Conservation (phyloP, 2,888 invertebrate genomes). For the Aphodius sticticus region DNA sequence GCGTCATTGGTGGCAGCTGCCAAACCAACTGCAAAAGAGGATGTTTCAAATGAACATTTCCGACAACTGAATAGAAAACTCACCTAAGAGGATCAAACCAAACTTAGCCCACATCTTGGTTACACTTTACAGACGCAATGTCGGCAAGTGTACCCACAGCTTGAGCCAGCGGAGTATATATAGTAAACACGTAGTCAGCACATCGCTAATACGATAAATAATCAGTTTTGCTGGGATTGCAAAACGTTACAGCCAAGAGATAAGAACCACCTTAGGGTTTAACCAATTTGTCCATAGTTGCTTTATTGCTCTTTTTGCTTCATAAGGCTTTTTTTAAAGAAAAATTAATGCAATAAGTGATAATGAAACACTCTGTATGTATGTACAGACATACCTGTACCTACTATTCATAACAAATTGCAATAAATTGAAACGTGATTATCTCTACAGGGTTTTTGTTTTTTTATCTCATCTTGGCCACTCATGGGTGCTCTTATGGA, state of each 20-base stretch:
- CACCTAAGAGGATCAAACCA: neutral
- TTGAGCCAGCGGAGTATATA: neutral
- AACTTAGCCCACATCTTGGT: constrained; percentile 12
- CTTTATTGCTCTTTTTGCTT: too few relatives aligned
- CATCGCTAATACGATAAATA: neutral
- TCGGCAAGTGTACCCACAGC: neutral
- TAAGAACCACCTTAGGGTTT: neutral
- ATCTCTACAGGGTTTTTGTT: too few relatives aligned
- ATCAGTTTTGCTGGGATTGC: neutral
- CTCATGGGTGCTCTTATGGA: neutral
- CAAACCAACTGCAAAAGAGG: constrained; percentile 52
- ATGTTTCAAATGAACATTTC: neutral
- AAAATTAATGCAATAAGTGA: too few relatives aligned
- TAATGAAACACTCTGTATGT: too few relatives aligned
- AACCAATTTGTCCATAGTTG: too few relatives aligned
- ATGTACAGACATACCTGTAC: too few relatives aligned
- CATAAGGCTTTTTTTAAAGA: too few relatives aligned
- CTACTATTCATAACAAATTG: too few relatives aligned
- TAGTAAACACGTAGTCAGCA: neutral
- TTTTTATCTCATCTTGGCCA: neutral
- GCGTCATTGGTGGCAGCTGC: constrained; percentile 57
- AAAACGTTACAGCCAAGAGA: neutral
- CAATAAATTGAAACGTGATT: too few relatives aligned
- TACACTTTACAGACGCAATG: neutral
- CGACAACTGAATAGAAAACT: neutral